Evolutionary conservation across 2,113 vertebrate species (phyloP).

Genomic region (Stegostoma tigrinum): DNA sequence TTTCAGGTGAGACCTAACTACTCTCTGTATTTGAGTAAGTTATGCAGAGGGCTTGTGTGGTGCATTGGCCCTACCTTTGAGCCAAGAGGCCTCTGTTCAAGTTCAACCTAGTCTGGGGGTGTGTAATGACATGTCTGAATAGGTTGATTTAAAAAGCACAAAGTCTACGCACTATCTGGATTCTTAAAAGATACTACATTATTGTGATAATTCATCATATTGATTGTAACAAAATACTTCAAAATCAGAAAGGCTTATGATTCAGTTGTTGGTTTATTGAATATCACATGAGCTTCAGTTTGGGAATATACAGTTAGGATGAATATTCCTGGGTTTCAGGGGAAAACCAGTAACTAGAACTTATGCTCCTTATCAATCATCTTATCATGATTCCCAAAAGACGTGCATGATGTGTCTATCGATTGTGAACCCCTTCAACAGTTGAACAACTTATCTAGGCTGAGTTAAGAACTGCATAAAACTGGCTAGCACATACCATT

Average conservation of each 20-base stretch:
- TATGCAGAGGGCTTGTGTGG: too few species aligned
- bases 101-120: too few species aligned
- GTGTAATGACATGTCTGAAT: too few species aligned
- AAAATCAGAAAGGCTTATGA: neutral
- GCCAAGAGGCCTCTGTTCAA: too few species aligned
- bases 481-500: neutral
- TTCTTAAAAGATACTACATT: neutral
- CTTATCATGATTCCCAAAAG: neutral
- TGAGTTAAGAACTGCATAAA: neutral
- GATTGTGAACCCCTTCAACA: neutral
- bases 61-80: too few species aligned
- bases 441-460: neutral
- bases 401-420: neutral
- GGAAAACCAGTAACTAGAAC: neutral
- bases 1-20: constrained; percentile 76
- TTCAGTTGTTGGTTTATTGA: neutral
- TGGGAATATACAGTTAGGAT: neutral
- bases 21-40: neutral
- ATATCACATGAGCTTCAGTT: neutral
- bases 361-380: neutral
- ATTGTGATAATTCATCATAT: neutral
- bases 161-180: neutral
- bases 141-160: too few species aligned
- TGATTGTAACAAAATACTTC: neutral
- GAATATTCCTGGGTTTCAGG: neutral